phyloP scores from a whole-genome alignment of 2,797 vertebrate genomes.

The Paratrypauchen microcephalus region DNA sequence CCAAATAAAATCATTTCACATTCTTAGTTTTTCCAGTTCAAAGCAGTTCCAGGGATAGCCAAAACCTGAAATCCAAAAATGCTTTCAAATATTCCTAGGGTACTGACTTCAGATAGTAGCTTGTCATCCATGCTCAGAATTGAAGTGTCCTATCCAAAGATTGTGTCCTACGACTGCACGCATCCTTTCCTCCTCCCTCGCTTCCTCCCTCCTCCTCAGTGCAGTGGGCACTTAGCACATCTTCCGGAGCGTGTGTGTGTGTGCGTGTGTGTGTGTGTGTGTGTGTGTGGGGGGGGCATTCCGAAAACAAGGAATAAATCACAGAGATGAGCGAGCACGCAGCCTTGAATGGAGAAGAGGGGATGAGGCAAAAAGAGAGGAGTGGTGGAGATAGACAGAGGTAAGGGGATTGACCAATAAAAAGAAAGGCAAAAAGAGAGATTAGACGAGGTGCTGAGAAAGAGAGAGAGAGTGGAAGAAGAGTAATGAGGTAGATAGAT shows the following conservation, averaged over 20 bases:
- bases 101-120: not conserved
- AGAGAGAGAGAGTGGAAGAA: not conserved
- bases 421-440: not conserved
- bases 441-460: not conserved
- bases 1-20: conserved; percentile 1
- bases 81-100: too few relatives aligned
- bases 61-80: conserved; percentile 14
- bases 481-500: not conserved
- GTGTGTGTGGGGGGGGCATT: conserved; percentile 54
- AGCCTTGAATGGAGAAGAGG: conserved; percentile 71
- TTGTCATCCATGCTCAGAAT: conserved; percentile 45
- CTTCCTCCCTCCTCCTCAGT: conserved; percentile 10
- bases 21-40: conserved; percentile 45
- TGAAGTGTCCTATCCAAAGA: conserved; percentile 33
- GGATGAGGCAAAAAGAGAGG: not conserved
- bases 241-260: conserved; percentile 44
- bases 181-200: not conserved
- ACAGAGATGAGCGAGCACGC: conserved; percentile 64
- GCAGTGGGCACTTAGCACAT: conserved; percentile 43
- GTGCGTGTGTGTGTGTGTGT: too few relatives aligned
- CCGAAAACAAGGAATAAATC: conserved; percentile 74
- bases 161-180: conserved; percentile 22
- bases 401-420: not conserved
- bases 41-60: conserved; percentile 29
- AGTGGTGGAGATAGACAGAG: not conserved